phyloP scores from a whole-genome alignment of 1,140 invertebrate genomes.

The Nilaparvata lugens region DNA sequence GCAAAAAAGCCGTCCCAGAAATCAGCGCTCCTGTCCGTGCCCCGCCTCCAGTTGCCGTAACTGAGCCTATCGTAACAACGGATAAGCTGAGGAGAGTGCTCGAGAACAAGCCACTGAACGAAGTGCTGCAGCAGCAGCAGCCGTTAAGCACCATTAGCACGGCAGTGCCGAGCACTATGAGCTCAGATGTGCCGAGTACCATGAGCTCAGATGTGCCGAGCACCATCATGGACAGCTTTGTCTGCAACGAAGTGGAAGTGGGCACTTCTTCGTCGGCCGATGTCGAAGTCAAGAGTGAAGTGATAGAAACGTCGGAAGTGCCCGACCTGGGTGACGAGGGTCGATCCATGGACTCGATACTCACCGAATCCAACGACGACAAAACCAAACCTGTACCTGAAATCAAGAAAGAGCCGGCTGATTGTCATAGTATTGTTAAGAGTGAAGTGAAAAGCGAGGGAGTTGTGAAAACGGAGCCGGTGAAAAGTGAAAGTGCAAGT shows the following conservation, averaged over 20 bases:
- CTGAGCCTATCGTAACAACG: background rate
- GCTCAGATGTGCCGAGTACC: background rate
- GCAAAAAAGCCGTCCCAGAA: too few relatives aligned
- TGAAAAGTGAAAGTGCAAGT: conserved; percentile 17
- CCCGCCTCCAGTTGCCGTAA: too few relatives aligned
- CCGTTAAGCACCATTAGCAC: background rate
- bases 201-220: background rate
- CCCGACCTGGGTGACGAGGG: background rate
- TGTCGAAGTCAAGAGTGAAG: conserved; percentile 20
- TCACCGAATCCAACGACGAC: background rate
- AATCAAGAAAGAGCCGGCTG: too few relatives aligned
- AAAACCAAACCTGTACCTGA: background rate
- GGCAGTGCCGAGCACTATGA: too few relatives aligned
- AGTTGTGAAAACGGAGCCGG: conserved; percentile 14
- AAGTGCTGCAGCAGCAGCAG: background rate
- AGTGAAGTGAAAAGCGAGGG: conserved; percentile 24
- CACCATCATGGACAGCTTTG: conserved; percentile 5
- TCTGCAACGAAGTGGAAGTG: conserved; percentile 26
- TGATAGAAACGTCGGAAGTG: background rate
- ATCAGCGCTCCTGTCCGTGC: too few relatives aligned
- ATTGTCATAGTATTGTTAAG: conserved; percentile 21
- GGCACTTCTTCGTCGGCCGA: conserved; percentile 16
- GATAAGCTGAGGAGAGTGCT: conserved; percentile 21
- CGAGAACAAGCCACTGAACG: conserved; percentile 16
- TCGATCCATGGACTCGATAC: conserved; percentile 10